phyloP scores from a whole-genome alignment of 2,888 invertebrate genomes.

The Teinopalpus imperialis region DNA sequence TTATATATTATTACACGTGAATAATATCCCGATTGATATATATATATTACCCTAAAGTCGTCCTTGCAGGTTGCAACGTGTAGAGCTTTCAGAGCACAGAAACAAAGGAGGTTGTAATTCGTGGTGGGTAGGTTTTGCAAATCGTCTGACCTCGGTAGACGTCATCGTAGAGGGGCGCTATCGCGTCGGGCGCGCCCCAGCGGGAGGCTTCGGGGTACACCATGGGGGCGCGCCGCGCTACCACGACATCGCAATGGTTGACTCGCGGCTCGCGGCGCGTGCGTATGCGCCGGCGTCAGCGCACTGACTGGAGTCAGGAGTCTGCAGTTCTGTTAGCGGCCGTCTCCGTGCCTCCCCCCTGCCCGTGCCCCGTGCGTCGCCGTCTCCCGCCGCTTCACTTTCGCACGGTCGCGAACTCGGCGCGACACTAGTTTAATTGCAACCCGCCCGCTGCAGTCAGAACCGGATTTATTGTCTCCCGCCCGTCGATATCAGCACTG shows the following conservation, averaged over 20 bases:
- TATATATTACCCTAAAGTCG: constrained; percentile 16
- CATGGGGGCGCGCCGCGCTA: constrained; percentile 62
- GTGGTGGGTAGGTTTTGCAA: constrained; percentile 45
- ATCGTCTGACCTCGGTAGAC: constrained; percentile 84
- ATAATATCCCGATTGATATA: not conserved
- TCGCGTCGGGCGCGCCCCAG: constrained; percentile 83
- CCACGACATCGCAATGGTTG: constrained; percentile 51
- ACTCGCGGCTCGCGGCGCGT: constrained; percentile 40
- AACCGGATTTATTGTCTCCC: constrained; percentile 80
- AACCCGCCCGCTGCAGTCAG: constrained; percentile 59
- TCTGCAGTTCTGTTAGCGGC: constrained; percentile 26
- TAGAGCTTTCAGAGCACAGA: constrained; percentile 36
- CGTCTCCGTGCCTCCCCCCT: constrained; percentile 30
- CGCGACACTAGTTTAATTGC: constrained; percentile 81
- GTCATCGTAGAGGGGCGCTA: constrained; percentile 85
- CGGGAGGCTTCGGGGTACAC: constrained; percentile 84
- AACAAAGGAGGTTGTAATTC: constrained; percentile 43
- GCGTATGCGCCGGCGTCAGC: constrained; percentile 69
- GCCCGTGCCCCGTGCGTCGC: constrained; percentile 32
- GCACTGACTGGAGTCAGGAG: constrained; percentile 56
- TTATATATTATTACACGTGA: not conserved
- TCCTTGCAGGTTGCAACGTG: constrained; percentile 30
- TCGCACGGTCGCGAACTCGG: constrained; percentile 72
- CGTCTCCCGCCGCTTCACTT: constrained; percentile 64
- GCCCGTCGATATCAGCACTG: constrained; percentile 61